Evolutionary conservation across 2,113 vertebrate species (phyloP), one percentile per base, ranked within the genome.

Genomic region (Emberiza fucata): DNA sequence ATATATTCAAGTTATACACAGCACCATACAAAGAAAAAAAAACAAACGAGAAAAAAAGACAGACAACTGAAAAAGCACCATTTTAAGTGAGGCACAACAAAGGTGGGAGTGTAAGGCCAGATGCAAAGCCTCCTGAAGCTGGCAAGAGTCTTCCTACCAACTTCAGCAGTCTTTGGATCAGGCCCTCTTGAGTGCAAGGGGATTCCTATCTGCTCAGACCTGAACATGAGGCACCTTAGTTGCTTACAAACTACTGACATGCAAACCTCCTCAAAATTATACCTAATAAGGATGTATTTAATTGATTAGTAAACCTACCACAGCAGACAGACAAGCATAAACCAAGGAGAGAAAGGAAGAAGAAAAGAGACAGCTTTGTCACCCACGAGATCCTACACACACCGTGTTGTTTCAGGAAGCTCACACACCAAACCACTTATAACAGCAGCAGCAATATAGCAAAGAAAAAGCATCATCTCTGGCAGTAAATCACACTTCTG

Each of bases 1-100:
- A 99, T 98, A 99, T 98, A 98, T 99, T 99, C 98, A 99, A 98
- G 98, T 99, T 99, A 98, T 98, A 98, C 98, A 99, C 99, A 99
- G 98, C 98, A 99, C 99, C 98, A 98, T 99, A 99, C 98, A 99
- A 98, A 99, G 97, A 12, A 29, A 42, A 65, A 57, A 96, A 95
- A 96, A 95, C 2, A 25, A 53, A 69, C 3, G n/a, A 93, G 96
- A 97, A 96, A 97, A 97, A 97, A 96, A 98, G 97, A 99, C 97
- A 97, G 97, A 99, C 97, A 97, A 98, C 98, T 98, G 97, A 98
- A 98, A 98, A 99, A 99, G 99, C 99, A 99, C 99, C 99, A 98
- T 98, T 99, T 98, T 98, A 95, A 99, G 98, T 98, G 99, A 99
- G 98, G 99, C 99, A 99, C 98, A 98, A 98, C 97, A 88, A 98